Percentiles rank a stretch among this genome's conserved stretches.
Evolutionary conservation across 1,140 invertebrate species (phyloP).

Genomic region (Macrobrachium nipponense): DNA sequence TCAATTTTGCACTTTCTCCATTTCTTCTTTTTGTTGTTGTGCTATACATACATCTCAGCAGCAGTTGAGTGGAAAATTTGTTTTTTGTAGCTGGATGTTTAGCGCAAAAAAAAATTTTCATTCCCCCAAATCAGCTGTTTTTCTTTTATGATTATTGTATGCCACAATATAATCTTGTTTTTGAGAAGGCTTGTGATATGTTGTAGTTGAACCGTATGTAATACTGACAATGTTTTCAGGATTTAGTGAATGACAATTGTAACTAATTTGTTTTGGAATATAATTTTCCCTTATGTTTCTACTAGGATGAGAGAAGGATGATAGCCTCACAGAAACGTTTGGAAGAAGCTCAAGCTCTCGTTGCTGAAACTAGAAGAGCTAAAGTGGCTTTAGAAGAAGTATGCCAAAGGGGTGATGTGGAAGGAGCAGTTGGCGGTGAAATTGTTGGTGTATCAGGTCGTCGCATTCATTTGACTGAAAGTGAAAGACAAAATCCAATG

Average conservation of each 20-base stretch:
- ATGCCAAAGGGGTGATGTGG: neutral
- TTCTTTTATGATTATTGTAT: too few species aligned
- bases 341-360: slow-evolving; percentile 7
- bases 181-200: neutral
- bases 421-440: slow-evolving; percentile 22
- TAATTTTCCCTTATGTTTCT: neutral
- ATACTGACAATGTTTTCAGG: neutral
- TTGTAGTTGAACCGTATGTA: neutral
- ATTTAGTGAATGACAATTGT: neutral
- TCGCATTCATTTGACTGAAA: slow-evolving; percentile 36
- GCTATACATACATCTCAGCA: too few species aligned
- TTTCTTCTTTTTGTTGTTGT: too few species aligned
- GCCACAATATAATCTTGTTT: neutral
- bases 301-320: neutral
- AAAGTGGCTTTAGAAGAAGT: neutral
- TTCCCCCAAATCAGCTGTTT: too few species aligned
- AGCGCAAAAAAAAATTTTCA: too few species aligned
- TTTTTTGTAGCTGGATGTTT: too few species aligned
- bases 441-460: slow-evolving; percentile 47
- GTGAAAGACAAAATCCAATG: slow-evolving; percentile 54
- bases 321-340: slow-evolving; percentile 6
- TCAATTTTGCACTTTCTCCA: too few species aligned
- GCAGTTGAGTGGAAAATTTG: too few species aligned
- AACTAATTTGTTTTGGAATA: too few species aligned
- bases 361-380: neutral